phyloP scores from a whole-genome alignment of 2,888 invertebrate genomes.

The Cepaea hortensis region DNA sequence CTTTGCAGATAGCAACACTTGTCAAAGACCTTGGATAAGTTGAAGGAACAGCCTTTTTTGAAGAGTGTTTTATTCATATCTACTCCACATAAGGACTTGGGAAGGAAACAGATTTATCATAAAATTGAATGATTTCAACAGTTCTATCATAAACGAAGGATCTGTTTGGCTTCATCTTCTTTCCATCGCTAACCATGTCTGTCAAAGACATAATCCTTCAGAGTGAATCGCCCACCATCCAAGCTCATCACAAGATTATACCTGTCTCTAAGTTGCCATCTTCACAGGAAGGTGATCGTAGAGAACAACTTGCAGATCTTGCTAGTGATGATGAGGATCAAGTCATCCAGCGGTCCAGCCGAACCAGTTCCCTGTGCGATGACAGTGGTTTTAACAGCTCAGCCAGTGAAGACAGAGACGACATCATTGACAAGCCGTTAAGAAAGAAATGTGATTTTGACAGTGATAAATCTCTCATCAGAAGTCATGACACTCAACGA shows the following conservation, averaged over 20 bases:
- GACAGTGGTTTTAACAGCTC: constrained; percentile 36
- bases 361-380: constrained; percentile 1
- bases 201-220: neutral
- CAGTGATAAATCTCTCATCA: neutral
- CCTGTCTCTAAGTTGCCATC: neutral
- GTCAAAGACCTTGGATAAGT: too few species aligned
- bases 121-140: too few species aligned
- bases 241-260: neutral
- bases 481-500: neutral
- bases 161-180: too few species aligned
- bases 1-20: too few species aligned
- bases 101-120: too few species aligned
- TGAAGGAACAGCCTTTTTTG: too few species aligned
- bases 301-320: too few species aligned
- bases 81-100: too few species aligned
- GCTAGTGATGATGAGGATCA: neutral
- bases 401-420: constrained; percentile 26
- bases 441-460: neutral
- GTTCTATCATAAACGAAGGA: too few species aligned
- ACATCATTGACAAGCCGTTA: neutral
- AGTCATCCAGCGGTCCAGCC: neutral
- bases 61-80: too few species aligned
- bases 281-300: neutral
- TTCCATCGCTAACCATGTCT: neutral
- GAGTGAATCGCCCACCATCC: neutral